Percentiles rank a stretch among this genome's conserved stretches.
phyloP scores from a whole-genome alignment of 2,113 vertebrate species.

The Silurus glanis region DNA sequence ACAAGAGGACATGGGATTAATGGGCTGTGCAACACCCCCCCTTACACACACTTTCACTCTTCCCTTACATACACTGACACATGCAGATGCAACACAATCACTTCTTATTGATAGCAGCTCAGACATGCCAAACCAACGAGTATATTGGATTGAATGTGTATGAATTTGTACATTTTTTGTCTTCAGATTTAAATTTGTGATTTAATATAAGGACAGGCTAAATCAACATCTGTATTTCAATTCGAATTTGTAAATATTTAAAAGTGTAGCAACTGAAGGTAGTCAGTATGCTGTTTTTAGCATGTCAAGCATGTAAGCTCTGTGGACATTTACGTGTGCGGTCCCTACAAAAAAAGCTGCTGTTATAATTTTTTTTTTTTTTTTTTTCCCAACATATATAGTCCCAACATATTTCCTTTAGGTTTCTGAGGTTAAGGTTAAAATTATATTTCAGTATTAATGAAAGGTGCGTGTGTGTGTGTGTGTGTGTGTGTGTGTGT shows the following conservation, averaged over 20 bases:
- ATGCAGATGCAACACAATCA: slow-evolving; percentile 6
- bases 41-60: slow-evolving; percentile 12
- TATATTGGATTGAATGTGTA: not conserved
- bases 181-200: not conserved
- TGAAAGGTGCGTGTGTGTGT: not conserved
- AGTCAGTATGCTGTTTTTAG: not conserved
- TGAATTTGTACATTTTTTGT: not conserved
- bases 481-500: too few relatives aligned
- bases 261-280: not conserved
- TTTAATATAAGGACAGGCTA: not conserved
- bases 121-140: not conserved
- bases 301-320: not conserved
- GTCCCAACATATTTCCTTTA: not conserved
- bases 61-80: slow-evolving; percentile 14
- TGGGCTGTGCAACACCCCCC: slow-evolving; percentile 19
- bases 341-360: not conserved
- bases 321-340: not conserved
- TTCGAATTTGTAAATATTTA: not conserved
- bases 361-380: not conserved
- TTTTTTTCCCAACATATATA: not conserved
- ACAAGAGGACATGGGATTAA: slow-evolving; percentile 43
- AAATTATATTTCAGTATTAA: not conserved
- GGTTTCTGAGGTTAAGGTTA: not conserved
- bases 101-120: not conserved
- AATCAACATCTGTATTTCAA: not conserved